Conservation (phyloP, 2,113 vertebrate genomes). For the Copsychus sechellarum region DNA sequence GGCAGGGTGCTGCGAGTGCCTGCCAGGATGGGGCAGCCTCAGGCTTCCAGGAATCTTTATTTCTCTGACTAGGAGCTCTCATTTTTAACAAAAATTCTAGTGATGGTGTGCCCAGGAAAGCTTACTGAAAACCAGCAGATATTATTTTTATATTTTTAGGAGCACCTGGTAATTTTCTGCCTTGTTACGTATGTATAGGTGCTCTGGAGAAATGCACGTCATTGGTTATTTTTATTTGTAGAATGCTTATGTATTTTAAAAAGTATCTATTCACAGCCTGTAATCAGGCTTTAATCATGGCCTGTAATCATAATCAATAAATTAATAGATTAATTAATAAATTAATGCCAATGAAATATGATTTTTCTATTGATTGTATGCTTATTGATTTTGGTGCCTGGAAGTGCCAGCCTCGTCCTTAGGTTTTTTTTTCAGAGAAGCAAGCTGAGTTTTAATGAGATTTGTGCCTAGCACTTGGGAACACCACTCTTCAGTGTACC, state of each 20-base stretch:
- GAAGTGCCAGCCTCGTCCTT: background rate
- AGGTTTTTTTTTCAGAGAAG: slow-evolving; percentile 16
- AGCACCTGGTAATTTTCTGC: background rate
- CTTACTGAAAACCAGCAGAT: background rate
- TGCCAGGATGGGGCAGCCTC: background rate
- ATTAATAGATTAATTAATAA: slow-evolving; percentile 50
- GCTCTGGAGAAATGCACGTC: background rate
- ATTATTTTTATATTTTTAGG: background rate
- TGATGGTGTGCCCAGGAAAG: background rate
- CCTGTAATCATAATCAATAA: slow-evolving; percentile 42
- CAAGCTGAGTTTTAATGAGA: slow-evolving; percentile 20
- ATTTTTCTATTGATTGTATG: slow-evolving; percentile 13
- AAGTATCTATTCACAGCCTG: background rate
- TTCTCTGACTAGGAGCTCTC: background rate
- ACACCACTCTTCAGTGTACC: background rate
- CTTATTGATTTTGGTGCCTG: slow-evolving; percentile 19
- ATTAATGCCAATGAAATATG: background rate
- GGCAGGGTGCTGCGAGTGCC: background rate
- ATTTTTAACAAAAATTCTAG: background rate
- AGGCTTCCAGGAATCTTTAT: background rate
- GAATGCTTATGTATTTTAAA: background rate
- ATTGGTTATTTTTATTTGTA: background rate
- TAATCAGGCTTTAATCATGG: slow-evolving; percentile 44
- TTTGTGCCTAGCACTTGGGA: slow-evolving; percentile 10
- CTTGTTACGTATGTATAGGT: background rate